Evolutionary conservation across 1,140 invertebrate genomes (phyloP).

Genomic region (Macrobrachium rosenbergii): DNA sequence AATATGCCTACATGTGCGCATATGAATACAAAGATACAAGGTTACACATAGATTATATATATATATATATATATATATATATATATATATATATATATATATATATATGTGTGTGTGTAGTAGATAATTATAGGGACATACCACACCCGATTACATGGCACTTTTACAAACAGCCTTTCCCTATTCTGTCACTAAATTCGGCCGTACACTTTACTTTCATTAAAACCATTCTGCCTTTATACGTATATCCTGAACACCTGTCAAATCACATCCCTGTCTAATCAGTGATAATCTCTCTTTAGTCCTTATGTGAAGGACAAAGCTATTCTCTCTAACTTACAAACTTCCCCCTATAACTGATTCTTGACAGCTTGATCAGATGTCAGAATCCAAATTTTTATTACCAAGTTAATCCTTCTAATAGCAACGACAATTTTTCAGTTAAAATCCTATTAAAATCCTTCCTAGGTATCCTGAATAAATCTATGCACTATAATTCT

Average conservation of each 20-base stretch:
- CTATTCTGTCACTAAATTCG: background rate
- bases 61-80: slow-evolving; percentile 28
- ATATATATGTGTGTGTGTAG: background rate
- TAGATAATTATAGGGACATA: background rate
- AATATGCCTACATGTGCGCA: slow-evolving; percentile 12
- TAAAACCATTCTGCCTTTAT: background rate
- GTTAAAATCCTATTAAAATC: too few species aligned
- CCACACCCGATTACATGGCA: background rate
- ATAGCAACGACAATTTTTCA: too few species aligned
- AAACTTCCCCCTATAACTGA: too few species aligned
- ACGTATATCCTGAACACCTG: background rate
- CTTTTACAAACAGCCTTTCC: background rate
- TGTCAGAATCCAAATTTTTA: too few species aligned
- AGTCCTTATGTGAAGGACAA: too few species aligned
- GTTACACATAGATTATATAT: background rate
- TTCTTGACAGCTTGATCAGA: too few species aligned
- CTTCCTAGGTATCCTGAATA: too few species aligned
- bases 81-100: slow-evolving; percentile 32
- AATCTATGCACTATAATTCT: too few species aligned
- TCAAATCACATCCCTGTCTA: too few species aligned
- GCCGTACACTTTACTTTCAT: background rate
- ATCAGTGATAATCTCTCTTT: too few species aligned
- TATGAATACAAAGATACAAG: slow-evolving; percentile 12
- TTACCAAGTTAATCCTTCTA: too few species aligned
- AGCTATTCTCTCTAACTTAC: too few species aligned